A percentile compares a stretch with the other conserved stretches of the same genome.
Evolutionary conservation across 1,140 invertebrate genomes (phyloP).

Genomic region (Teleopsis dalmanni): DNA sequence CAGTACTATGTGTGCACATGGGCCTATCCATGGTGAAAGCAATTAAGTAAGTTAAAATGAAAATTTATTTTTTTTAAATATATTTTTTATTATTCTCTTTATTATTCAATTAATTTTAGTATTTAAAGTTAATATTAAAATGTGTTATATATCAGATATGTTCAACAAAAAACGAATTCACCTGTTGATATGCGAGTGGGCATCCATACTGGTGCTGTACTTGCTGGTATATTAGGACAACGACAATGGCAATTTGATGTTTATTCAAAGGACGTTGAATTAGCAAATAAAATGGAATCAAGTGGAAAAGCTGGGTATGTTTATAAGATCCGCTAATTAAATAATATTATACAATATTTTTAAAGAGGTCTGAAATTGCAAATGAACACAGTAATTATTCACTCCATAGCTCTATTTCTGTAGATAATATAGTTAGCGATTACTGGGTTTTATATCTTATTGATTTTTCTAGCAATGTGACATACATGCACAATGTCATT

Average conservation of each 20-base stretch:
- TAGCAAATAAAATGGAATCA: slow-evolving; percentile 99
- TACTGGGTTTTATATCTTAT: too few species aligned
- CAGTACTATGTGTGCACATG: slow-evolving; percentile 91
- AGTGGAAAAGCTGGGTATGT: slow-evolving; percentile 89
- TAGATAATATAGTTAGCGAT: too few species aligned
- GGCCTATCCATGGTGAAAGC: slow-evolving; percentile 93
- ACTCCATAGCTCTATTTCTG: too few species aligned
- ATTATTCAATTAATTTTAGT: too few species aligned
- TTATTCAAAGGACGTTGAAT: slow-evolving; percentile 92
- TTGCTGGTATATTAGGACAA: slow-evolving; percentile 93
- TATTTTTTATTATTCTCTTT: not conserved
- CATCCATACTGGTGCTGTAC: slow-evolving; percentile 91
- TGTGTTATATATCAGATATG: slow-evolving; percentile 71
- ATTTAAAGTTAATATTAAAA: too few species aligned
- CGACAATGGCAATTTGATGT: slow-evolving; percentile 98
- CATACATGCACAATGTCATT: too few species aligned
- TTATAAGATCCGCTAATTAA: too few species aligned
- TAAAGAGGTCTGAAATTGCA: too few species aligned
- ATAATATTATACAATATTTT: too few species aligned
- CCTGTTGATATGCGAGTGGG: slow-evolving; percentile 97
- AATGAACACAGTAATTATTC: too few species aligned
- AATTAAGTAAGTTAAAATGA: slow-evolving; percentile 68
- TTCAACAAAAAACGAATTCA: slow-evolving; percentile 90
- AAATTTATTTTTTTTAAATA: not conserved
- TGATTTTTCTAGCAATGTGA: too few species aligned